A percentile compares a stretch with the other conserved stretches of the same genome.
Conservation (phyloP, 2,113 vertebrate species). For the Stegastes partitus region DNA sequence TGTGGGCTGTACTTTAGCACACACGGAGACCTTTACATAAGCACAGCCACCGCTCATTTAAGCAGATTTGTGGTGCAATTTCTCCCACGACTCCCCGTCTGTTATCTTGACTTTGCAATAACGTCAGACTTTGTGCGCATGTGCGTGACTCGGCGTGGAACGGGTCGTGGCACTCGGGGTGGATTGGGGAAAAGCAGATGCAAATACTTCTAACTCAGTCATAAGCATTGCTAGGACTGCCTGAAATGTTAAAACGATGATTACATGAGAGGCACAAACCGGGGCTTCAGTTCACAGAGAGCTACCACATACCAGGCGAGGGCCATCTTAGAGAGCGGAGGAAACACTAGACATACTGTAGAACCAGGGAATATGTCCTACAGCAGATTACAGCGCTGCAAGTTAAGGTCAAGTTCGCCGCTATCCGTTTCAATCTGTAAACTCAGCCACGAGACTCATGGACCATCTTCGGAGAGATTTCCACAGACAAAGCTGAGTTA, state of each 20-base stretch:
- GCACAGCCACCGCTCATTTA: not conserved
- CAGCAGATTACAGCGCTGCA: constrained; percentile 10
- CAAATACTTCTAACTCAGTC: not conserved
- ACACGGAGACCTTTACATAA: not conserved
- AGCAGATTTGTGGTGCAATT: not conserved
- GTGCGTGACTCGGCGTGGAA: not conserved
- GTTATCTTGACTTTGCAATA: not conserved
- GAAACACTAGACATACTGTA: constrained; percentile 54
- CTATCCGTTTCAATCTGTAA: constrained; percentile 31
- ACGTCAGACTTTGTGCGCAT: not conserved
- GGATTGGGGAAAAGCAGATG: not conserved
- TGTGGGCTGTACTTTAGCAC: not conserved
- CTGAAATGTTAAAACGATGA: constrained; percentile 12
- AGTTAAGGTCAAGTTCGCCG: constrained; percentile 16
- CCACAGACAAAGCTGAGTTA: not conserved
- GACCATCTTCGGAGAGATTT: not conserved
- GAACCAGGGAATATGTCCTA: constrained; percentile 13
- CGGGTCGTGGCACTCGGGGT: too few species aligned
- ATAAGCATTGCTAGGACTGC: not conserved
- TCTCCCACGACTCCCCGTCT: not conserved
- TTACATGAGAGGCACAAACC: constrained; percentile 37
- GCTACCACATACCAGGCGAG: constrained; percentile 54
- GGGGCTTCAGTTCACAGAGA: constrained; percentile 49
- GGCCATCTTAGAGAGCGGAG: constrained; percentile 46
- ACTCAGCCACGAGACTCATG: not conserved